These are phyloP conservation scores for Plodia interpunctella DNA, from an alignment of 1,140 invertebrate genomes.

Conservation along the genomic window DNA sequence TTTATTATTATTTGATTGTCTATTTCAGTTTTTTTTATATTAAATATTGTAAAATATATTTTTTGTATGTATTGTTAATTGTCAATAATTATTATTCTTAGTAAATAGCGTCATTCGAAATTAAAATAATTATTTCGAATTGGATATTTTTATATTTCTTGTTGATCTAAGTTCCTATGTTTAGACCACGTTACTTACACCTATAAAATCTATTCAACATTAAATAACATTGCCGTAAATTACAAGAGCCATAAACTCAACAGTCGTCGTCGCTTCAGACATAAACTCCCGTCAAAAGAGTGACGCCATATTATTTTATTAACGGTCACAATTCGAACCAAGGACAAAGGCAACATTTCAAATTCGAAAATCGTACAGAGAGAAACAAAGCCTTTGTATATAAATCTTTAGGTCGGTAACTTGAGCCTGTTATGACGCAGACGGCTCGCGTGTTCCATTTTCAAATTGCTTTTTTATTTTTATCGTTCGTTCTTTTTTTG, in stretches of 20 bases:
- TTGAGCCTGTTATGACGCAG: slow-evolving; percentile 10
- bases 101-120: no score
- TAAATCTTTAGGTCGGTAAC: slow-evolving; percentile 10
- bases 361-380: slow-evolving; percentile 5
- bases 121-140: no score
- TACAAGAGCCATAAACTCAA: not conserved
- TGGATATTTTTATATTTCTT: no score
- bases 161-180: no score
- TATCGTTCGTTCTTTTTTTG: not conserved
- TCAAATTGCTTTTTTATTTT: slow-evolving; percentile 3
- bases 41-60: no score
- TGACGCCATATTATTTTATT: slow-evolving; percentile 9
- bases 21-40: no score
- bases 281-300: not conserved
- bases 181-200: no score
- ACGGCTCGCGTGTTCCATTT: slow-evolving; percentile 10
- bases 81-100: no score
- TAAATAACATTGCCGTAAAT: not conserved
- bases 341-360: slow-evolving; percentile 11
- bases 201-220: not conserved
- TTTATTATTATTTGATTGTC: no score
- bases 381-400: slow-evolving; percentile 13
- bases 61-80: no score
- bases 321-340: slow-evolving; percentile 14
- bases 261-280: not conserved